Evolutionary conservation across 2,888 invertebrate genomes (phyloP).

Genomic region (Rhagophthalmus giganteus): DNA sequence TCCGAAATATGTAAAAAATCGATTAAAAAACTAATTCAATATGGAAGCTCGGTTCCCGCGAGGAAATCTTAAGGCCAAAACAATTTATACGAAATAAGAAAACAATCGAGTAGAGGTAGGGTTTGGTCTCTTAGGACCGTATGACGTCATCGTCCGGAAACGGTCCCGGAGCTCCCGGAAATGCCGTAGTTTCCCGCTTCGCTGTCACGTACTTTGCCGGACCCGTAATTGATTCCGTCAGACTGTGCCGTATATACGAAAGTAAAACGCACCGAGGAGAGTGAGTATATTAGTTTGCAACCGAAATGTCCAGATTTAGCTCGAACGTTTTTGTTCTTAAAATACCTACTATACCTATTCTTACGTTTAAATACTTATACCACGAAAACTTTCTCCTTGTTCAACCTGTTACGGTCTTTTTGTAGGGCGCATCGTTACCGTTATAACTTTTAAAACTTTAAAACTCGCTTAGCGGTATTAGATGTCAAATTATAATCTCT

Average conservation of each 20-base stretch:
- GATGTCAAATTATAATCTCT: conserved; percentile 30
- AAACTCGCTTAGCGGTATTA: conserved; percentile 23
- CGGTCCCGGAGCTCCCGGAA: conserved; percentile 33
- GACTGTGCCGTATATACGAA: conserved; percentile 22
- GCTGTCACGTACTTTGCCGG: conserved; percentile 36
- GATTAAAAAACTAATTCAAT: conserved; percentile 48
- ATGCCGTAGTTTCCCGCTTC: conserved; percentile 32
- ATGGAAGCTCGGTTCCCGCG: conserved; percentile 44
- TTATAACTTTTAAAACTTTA: conserved; percentile 23
- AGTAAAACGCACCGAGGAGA: conserved; percentile 1
- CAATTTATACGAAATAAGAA: conserved; percentile 54
- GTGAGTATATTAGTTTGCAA: conserved; percentile 5
- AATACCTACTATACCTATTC: too few species aligned
- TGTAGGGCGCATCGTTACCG: too few species aligned
- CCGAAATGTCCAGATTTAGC: conserved; percentile 12
- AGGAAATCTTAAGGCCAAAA: conserved; percentile 46
- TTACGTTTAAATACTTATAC: too few species aligned
- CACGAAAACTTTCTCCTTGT: too few species aligned
- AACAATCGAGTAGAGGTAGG: conserved; percentile 51
- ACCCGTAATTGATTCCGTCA: conserved; percentile 32
- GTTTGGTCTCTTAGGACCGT: conserved; percentile 44
- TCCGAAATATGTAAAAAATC: conserved; percentile 25
- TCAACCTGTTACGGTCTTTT: too few species aligned
- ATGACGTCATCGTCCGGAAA: conserved; percentile 36
- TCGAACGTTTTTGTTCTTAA: conserved; percentile 7